Evolutionary conservation across 1,140 invertebrate species (phyloP), one percentile per base, ranked within the genome.

Genomic region (Pseudachorutes palmiensis): DNA sequence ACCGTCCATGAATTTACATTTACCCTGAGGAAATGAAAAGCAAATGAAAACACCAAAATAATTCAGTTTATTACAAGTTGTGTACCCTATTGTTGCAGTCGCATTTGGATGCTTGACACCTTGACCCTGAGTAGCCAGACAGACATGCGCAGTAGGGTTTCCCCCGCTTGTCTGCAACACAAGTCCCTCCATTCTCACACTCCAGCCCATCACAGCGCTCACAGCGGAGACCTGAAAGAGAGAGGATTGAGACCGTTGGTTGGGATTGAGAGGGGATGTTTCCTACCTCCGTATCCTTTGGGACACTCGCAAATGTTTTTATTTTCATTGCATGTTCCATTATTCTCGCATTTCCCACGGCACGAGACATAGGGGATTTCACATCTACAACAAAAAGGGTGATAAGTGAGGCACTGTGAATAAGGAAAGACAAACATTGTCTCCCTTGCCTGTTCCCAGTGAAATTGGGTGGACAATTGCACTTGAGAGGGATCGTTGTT

Each of bases 391-490:
- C 61, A 51, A 28, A 36, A 1, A 3, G 31, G 28, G 16, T 32
- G 24, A 22, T 64, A 62, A 58, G 29, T 22, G 33, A 19, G 33
- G 63, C 22, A 22, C 22, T 41, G 36, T 9, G 5, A 41, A 41
- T 41, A 5, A 41, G 36, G 36, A n/a, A n/a, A n/a, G 36, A 24
- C 5, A 41, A 41, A 41, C 19, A 41, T n/a, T n/a, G n/a, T n/a
- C n/a, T n/a, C n/a, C n/a, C n/a, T 41, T 41, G 19, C 36, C 36
- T 41, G 36, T 82, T 79, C 2, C 88, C 88, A 0, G 82, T 82
- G 82, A 84, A 89, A 22, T 84, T 81, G 2, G 82, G 76, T 24
- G 80, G 81, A 74, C 88, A 89, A 62, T 78, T 80, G 75, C 86
- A 88, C 62, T 62, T 51, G 19, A 64, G 66, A 14, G 60, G 57